These are phyloP conservation scores for Acropternis orthonyx DNA, from an alignment of 2,797 vertebrate genomes.

Conservation along the genomic window DNA sequence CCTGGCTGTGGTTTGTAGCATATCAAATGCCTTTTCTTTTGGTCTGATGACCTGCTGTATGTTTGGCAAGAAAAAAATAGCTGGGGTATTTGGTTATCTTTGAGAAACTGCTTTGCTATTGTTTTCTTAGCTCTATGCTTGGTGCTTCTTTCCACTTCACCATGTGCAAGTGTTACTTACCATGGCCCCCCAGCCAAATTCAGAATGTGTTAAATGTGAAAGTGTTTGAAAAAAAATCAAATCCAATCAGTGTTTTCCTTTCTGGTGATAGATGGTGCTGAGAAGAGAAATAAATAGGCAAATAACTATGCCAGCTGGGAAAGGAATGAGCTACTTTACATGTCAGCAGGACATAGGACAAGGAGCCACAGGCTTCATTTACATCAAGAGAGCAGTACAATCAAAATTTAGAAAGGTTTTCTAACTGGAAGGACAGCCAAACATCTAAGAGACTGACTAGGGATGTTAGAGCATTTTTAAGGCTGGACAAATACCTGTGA, in stretches of 20 bases:
- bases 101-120: not conserved
- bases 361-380: not conserved
- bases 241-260: not conserved
- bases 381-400: not conserved
- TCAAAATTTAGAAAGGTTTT: not conserved
- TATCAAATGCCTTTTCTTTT: not conserved
- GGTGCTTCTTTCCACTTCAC: not conserved
- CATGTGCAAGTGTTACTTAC: not conserved
- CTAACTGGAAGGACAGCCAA: not conserved
- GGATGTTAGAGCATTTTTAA: not conserved
- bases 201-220: not conserved
- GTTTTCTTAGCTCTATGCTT: not conserved
- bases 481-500: not conserved
- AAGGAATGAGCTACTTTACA: not conserved
- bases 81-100: not conserved
- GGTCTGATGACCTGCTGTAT: not conserved
- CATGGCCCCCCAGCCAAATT: not conserved
- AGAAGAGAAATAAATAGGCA: not conserved
- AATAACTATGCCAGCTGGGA: not conserved
- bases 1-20: not conserved
- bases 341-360: not conserved
- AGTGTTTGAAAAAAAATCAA: not conserved
- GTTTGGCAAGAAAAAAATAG: not conserved
- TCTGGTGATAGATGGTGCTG: not conserved
- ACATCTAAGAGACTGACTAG: not conserved